A percentile compares a stretch with the other conserved stretches of the same genome.
Evolutionary conservation across 2,797 vertebrate species (phyloP).

Genomic region (Syngnathus rostellatus): DNA sequence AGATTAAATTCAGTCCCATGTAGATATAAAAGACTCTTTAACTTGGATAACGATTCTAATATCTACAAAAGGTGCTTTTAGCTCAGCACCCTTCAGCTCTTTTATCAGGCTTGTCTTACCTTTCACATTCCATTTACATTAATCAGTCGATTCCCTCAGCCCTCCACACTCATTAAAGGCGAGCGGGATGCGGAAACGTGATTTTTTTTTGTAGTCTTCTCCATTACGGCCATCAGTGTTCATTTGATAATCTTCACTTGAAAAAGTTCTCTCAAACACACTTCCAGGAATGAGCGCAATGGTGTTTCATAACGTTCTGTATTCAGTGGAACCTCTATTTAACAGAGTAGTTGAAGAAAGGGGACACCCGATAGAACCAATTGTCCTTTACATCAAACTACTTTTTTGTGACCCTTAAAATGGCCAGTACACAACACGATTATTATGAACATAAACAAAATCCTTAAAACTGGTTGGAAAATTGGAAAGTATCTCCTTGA

Average conservation of each 20-base stretch:
- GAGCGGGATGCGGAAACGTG: conserved; percentile 19
- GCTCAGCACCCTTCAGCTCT: conserved; percentile 34
- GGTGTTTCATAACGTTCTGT: conserved; percentile 13
- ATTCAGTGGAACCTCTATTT: no score
- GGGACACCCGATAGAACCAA: no score
- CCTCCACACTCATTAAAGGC: conserved; percentile 41
- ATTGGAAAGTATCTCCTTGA: no score
- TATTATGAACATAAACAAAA: no score
- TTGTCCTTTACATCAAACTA: no score
- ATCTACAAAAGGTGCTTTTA: conserved; percentile 41
- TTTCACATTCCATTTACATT: conserved; percentile 58
- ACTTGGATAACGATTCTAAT: conserved; percentile 45
- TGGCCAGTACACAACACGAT: no score
- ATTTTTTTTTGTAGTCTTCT: conserved; percentile 9
- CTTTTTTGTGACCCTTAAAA: no score
- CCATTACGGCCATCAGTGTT: background rate
- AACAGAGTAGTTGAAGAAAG: no score
- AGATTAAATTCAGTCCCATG: conserved; percentile 38
- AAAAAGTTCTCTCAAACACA: conserved; percentile 16
- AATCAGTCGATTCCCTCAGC: conserved; percentile 51
- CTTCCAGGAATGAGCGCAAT: conserved; percentile 12
- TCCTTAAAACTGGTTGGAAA: no score
- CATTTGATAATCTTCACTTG: conserved; percentile 14
- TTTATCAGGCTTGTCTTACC: conserved; percentile 52
- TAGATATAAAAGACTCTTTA: conserved; percentile 32